Percentiles rank a stretch among this genome's conserved stretches.
phyloP scores from a whole-genome alignment of 2,113 vertebrate species.

The Lepus americanus region DNA sequence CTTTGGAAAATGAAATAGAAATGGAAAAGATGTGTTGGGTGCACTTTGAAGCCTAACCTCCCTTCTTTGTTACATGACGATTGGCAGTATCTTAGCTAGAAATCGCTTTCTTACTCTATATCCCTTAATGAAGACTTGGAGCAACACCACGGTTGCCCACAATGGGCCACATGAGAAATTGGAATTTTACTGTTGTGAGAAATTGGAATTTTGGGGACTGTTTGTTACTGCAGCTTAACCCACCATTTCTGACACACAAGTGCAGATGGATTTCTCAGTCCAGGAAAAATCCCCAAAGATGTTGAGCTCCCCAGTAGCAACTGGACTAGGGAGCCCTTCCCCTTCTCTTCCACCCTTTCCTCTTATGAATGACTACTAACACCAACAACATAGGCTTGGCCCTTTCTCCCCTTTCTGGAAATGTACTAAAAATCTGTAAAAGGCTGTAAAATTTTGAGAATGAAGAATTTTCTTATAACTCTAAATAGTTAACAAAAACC shows the following conservation, averaged over 20 bases:
- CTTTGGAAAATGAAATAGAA: not conserved
- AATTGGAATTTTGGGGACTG: not conserved
- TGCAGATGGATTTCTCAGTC: not conserved
- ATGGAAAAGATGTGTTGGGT: not conserved
- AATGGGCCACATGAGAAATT: not conserved
- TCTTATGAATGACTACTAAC: not conserved
- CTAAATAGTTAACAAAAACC: not conserved
- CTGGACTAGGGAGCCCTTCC: not conserved
- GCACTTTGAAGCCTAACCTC: not conserved
- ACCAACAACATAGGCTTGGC: not conserved
- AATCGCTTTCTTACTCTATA: not conserved
- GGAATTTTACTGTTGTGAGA: not conserved
- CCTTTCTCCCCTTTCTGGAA: not conserved
- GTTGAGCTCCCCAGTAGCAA: not conserved
- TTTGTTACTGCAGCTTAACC: not conserved
- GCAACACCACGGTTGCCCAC: not conserved
- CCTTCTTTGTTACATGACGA: conserved; percentile 6
- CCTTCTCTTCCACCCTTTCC: not conserved
- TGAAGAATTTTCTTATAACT: not conserved
- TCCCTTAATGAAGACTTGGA: not conserved
- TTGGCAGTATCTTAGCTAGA: not conserved
- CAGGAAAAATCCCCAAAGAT: not conserved
- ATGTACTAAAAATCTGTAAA: not conserved
- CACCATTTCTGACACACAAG: not conserved
- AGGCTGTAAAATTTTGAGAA: not conserved